A percentile compares a stretch with the other conserved stretches of the same genome.
Conservation (phyloP, 2,888 invertebrate species). For the Himalopsyche japonica region DNA sequence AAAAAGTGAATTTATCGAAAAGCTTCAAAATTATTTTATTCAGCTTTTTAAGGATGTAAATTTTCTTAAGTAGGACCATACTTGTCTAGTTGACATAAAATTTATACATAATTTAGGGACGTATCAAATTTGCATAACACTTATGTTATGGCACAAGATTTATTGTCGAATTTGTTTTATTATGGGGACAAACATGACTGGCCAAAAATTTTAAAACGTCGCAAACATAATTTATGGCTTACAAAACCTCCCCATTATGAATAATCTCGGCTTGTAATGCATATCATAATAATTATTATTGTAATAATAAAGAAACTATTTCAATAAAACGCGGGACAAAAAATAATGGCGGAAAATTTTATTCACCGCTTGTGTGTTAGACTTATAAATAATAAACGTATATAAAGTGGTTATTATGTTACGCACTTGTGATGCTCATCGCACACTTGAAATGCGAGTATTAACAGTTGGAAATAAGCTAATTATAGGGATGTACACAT, state of each 20-base stretch:
- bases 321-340: slow-evolving; percentile 18
- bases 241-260: slow-evolving; percentile 1
- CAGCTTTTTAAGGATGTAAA: not conserved
- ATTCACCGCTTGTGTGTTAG: slow-evolving; percentile 11
- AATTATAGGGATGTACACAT: not conserved
- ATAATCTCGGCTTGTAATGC: not conserved
- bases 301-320: slow-evolving; percentile 10
- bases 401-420: slow-evolving; percentile 3
- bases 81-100: not conserved
- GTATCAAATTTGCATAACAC: not conserved
- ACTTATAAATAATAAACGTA: slow-evolving; percentile 9
- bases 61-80: not conserved
- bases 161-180: not conserved
- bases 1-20: too few species aligned
- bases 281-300: not conserved
- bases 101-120: not conserved
- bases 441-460: slow-evolving; percentile 10
- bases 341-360: slow-evolving; percentile 1
- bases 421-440: not conserved
- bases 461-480: not conserved
- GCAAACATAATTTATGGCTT: not conserved
- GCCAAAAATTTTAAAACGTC: not conserved
- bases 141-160: not conserved
- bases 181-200: not conserved
- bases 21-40: too few species aligned